Percentiles rank a stretch among this genome's conserved stretches.
phyloP scores from a whole-genome alignment of 2,888 invertebrate species.

The Amblyteles armatorius region DNA sequence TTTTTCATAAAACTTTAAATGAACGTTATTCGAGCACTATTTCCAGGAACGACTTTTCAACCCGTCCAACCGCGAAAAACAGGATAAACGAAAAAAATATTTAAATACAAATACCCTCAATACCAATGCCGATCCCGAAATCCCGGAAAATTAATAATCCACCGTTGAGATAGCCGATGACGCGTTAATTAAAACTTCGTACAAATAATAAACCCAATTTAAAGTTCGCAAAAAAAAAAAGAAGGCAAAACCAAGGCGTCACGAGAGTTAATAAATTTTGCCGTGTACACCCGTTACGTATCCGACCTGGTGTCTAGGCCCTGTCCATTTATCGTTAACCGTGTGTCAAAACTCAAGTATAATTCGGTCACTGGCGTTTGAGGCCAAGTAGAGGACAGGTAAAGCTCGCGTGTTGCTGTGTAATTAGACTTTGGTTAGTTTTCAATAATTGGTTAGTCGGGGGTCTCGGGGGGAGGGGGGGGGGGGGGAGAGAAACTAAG shows the following conservation, averaged over 20 bases:
- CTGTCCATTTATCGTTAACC: constrained; percentile 65
- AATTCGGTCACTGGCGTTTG: constrained; percentile 68
- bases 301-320: not conserved
- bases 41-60: not conserved
- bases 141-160: not conserved
- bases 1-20: not conserved
- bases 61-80: not conserved
- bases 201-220: constrained; percentile 21
- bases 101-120: not conserved
- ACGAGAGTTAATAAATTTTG: not conserved
- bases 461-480: constrained; percentile 21
- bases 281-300: constrained; percentile 31
- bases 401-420: constrained; percentile 67
- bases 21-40: not conserved
- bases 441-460: constrained; percentile 68
- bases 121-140: not conserved
- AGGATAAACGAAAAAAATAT: not conserved
- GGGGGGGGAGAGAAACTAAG: constrained; percentile 2
- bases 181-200: constrained; percentile 41
- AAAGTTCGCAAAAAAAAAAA: not conserved
- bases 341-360: constrained; percentile 68
- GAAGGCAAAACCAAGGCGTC: too few relatives aligned
- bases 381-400: constrained; percentile 63
- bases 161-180: constrained; percentile 13
- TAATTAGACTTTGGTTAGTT: constrained; percentile 70